A percentile compares a stretch with the other conserved stretches of the same genome.
Conservation (phyloP, 2,888 invertebrate genomes). For the Agelastica alni region DNA sequence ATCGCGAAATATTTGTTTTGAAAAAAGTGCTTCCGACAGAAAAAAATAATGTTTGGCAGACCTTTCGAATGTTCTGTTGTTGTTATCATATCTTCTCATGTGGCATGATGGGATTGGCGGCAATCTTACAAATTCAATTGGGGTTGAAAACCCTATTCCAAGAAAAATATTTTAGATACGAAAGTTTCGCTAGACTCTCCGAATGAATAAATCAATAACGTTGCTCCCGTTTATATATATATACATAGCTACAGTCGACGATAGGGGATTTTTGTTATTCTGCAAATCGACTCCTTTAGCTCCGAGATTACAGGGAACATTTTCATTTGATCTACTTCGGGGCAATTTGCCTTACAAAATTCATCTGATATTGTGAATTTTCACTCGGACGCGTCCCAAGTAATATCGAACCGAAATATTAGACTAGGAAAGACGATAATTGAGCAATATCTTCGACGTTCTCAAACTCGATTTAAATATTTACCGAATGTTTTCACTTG, state of each 20-base stretch:
- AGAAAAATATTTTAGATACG: slow-evolving; percentile 12
- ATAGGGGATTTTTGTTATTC: slow-evolving; percentile 32
- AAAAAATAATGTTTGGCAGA: not conserved
- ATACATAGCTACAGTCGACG: slow-evolving; percentile 6
- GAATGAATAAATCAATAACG: slow-evolving; percentile 26
- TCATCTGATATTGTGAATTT: not conserved
- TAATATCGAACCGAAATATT: too few relatives aligned
- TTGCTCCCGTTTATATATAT: slow-evolving; percentile 1
- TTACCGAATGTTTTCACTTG: too few relatives aligned
- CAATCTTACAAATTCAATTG: slow-evolving; percentile 19
- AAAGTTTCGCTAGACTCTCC: slow-evolving; percentile 17
- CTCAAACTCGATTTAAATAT: too few relatives aligned
- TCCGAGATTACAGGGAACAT: slow-evolving; percentile 28
- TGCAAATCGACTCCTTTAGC: slow-evolving; percentile 32
- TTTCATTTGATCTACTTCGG: slow-evolving; percentile 35
- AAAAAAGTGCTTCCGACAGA: not conserved
- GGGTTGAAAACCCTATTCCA: slow-evolving; percentile 19
- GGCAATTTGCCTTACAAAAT: slow-evolving; percentile 26
- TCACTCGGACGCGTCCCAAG: too few relatives aligned
- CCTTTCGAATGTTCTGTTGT: not conserved
- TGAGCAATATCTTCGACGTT: too few relatives aligned
- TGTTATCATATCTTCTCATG: slow-evolving; percentile 12
- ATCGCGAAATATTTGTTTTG: too few relatives aligned
- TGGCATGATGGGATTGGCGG: slow-evolving; percentile 12
- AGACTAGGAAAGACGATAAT: too few relatives aligned